Evolutionary conservation across 1,140 invertebrate species (phyloP), one percentile per base, ranked within the genome.

Genomic region (Oreohelix idahoensis): DNA sequence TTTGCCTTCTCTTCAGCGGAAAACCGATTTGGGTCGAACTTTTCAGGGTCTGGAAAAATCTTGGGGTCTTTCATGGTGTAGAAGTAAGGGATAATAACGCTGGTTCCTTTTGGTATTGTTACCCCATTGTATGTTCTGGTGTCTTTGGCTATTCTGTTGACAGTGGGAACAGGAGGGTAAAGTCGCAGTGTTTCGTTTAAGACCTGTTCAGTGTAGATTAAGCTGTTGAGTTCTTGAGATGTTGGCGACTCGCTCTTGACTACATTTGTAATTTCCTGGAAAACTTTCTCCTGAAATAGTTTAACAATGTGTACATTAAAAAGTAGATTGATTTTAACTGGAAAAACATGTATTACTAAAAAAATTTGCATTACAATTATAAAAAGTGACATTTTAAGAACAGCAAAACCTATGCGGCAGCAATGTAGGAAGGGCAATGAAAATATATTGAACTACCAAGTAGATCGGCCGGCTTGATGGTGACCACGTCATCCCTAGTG

Each of bases 1-100:
- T 84, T 84, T 0, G 76, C 80, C 35, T 86, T 88, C 42, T 89
- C 88, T 78, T 87, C 86, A 17, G 81, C 20, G 8, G 85, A 85
- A 81, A 91, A 91, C 58, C 91, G 11, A 51, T 78, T 36, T 20
- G 76, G 76, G 32, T 78, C 76, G n/a, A 78, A 78, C 38, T 78
- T 78, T 38, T 78, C 76, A 8, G 76, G 76, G n/a, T 78, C 76
- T 4, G 76, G 76, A 29, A 53, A 78, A 10, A 51, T 5, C n/a
- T 58, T 58, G 29, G 49, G 49, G 51, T 78, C 76, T 23, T 26
- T 36, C 2, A 58, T 5, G 26, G n/a, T 29, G 39, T n/a, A 17
- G 73, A 42, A 39, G 11, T 39, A 29, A 1, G 39, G 36, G 38
- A 45, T n/a, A 8, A 45, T 26, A n/a, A 75, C 73, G 1, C 1